Base-by-base conservation (phyloP, 2,797 vertebrate genomes). In the Bradypus variegatus region DNA sequence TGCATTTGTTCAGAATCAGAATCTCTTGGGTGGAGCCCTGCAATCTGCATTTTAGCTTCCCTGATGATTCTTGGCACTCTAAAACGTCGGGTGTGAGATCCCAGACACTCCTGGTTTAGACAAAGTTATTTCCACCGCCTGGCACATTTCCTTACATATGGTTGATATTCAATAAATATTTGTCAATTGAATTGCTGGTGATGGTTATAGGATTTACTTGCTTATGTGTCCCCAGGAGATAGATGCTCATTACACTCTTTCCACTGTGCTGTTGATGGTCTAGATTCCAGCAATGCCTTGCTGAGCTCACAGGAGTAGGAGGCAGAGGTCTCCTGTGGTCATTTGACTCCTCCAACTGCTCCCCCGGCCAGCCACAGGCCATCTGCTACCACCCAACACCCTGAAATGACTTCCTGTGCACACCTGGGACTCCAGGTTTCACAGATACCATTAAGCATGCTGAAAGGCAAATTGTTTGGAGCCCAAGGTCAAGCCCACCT, bases 401-500 rank as follows among this genome's bases (percentile, higher is more conserved):
- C 36, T 4, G 21, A 69, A 79, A 23, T 8, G 8, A 50, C 38
- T 90, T 75, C 72, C 75, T 23, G 18, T 16, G 65, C 62, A 50
- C 38, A 64, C 13, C 15, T 11, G 45, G 21, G 53, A 27, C 58
- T 80, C 80, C 70, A 36, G 7, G 64, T 58, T 55, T 69, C 92
- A 79, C 9, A 60, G 65, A 33, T 9, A 64, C 19, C 6, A 1
- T 29, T 12, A 21, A 90, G 73, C 55, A 53, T 18, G 25, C 86
- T 69, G 31, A 33, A 83, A 36, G 29, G 72, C 8, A 88, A n/a
- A 16, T n/a, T 25, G 8, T 58, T 82, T 82, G 0, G 6, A 86
- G 45, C 21, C 27, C 58, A 92, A 91, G 92, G 73, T 87, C 75
- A 87, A 72, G 64, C 3, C 82, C 38, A 11, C 58, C 36, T 70